A percentile compares a stretch with the other conserved stretches of the same genome.
These are phyloP conservation scores for Chaetura pelagica DNA, from an alignment of 2,113 vertebrate genomes.

Conservation along the genomic window DNA sequence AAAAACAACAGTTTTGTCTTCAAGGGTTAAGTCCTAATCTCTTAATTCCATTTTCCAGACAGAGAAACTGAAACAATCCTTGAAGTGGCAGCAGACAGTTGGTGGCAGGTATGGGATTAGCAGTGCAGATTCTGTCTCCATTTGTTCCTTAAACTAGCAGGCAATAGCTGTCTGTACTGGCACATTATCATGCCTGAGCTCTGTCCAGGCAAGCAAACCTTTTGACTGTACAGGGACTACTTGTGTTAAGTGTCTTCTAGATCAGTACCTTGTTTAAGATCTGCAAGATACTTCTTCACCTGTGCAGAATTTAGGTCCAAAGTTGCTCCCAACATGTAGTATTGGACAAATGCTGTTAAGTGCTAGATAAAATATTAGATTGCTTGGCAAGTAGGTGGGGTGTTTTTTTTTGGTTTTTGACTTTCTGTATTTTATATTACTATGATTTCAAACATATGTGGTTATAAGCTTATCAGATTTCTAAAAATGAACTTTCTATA, in stretches of 20 bases:
- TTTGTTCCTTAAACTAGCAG: neutral
- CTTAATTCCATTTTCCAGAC: neutral
- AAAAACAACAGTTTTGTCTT: neutral
- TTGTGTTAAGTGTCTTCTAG: neutral
- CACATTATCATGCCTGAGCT: rapidly evolving
- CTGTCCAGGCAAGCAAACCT: neutral
- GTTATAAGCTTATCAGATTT: slow-evolving; percentile 77
- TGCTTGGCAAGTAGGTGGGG: slow-evolving; percentile 10
- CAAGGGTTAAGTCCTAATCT: neutral
- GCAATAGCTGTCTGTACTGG: neutral
- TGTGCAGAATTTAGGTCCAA: neutral
- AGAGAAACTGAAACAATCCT: neutral
- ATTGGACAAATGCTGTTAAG: slow-evolving; percentile 47
- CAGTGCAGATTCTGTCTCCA: neutral
- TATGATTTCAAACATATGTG: slow-evolving; percentile 76
- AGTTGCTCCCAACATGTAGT: neutral
- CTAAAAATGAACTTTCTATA: slow-evolving; percentile 74
- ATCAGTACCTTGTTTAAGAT: neutral
- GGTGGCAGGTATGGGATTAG: neutral
- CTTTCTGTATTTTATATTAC: slow-evolving; percentile 65
- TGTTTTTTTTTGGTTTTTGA: neutral
- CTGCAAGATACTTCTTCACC: neutral
- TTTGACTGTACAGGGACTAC: neutral
- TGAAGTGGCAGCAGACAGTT: neutral
- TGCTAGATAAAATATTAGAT: slow-evolving; percentile 58